phyloP scores from a whole-genome alignment of 2,797 vertebrate genomes.

The Pangasius krempfi region DNA sequence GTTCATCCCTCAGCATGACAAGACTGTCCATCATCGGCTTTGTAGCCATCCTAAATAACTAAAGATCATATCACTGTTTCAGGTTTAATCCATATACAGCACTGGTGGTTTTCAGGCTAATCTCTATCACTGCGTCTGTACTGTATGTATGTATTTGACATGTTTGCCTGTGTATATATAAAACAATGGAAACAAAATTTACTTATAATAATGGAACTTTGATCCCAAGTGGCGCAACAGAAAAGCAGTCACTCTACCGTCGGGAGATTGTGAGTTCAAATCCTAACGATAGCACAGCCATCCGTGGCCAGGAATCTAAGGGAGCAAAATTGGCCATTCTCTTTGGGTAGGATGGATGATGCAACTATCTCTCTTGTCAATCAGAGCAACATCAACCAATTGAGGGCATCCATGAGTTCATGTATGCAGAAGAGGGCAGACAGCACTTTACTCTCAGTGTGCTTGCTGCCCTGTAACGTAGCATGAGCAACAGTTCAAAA shows the following conservation, averaged over 20 bases:
- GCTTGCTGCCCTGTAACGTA: not conserved
- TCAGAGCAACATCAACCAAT: not conserved
- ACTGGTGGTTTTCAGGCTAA: not conserved
- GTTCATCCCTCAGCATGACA: slow-evolving; percentile 82
- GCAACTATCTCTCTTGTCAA: not conserved
- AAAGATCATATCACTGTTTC: slow-evolving; percentile 16
- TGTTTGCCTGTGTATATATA: not conserved
- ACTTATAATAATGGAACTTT: not conserved
- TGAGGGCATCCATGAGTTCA: not conserved
- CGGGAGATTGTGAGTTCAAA: not conserved
- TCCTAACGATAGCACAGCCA: not conserved
- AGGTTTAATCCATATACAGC: not conserved
- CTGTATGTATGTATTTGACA: not conserved
- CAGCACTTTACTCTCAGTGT: not conserved
- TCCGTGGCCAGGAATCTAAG: not conserved
- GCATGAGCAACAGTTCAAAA: not conserved
- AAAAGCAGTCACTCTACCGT: not conserved
- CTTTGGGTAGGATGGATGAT: not conserved
- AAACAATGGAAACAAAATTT: not conserved
- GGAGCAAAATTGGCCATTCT: not conserved
- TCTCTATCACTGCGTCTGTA: not conserved
- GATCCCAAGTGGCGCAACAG: not conserved
- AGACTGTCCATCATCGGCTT: slow-evolving; percentile 87
- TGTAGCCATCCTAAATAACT: slow-evolving; percentile 74
- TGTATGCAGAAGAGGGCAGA: not conserved